phyloP scores from a whole-genome alignment of 1,140 invertebrate species.

The Penaeus vannamei region DNA sequence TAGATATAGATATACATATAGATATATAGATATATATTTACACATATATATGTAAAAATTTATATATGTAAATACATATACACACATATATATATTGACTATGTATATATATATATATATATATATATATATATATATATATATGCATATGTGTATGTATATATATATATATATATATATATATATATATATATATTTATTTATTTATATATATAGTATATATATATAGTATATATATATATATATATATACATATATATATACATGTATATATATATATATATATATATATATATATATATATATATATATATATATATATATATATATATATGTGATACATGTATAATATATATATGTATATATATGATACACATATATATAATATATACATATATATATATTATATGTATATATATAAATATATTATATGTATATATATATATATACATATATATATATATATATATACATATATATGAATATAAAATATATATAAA shows the following conservation, averaged over 20 bases:
- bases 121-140: constrained; percentile 2
- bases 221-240: too few relatives aligned
- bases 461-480: too few relatives aligned
- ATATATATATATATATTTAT: background rate
- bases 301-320: background rate
- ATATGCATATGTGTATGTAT: background rate
- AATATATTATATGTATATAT: constrained; percentile 11
- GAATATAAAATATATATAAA: background rate
- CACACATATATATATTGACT: background rate
- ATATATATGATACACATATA: background rate
- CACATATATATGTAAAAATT: background rate
- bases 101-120: too few relatives aligned
- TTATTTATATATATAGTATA: too few relatives aligned
- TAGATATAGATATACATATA: too few relatives aligned
- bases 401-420: background rate
- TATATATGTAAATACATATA: too few relatives aligned
- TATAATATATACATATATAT: background rate
- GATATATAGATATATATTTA: background rate
- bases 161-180: background rate
- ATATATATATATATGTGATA: constrained; percentile 13
- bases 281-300: background rate
- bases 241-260: background rate
- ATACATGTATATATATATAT: background rate
- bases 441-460: background rate
- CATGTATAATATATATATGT: constrained; percentile 18